phyloP scores from a whole-genome alignment of 2,888 invertebrate genomes.

The Synergus japonicus region DNA sequence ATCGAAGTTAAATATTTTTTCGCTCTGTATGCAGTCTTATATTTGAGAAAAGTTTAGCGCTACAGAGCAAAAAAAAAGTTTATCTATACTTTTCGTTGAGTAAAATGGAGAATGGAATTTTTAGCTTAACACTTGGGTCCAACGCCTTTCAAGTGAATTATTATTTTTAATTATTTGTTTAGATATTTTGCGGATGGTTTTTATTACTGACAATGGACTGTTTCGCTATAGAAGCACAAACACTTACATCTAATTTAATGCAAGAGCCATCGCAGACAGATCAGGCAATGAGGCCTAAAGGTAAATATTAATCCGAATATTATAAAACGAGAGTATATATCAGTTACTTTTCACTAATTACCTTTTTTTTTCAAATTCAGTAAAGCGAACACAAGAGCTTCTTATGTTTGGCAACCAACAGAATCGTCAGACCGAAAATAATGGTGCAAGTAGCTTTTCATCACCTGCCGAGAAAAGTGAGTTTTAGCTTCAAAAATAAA shows the following conservation, averaged over 20 bases:
- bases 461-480: conserved; percentile 68
- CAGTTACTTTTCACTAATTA: too few relatives aligned
- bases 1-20: too few relatives aligned
- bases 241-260: conserved; percentile 50
- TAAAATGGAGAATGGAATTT: too few relatives aligned
- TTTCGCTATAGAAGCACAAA: background rate
- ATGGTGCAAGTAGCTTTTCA: conserved; percentile 54
- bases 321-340: conserved; percentile 5
- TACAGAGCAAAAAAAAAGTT: too few relatives aligned
- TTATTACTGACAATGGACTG: background rate
- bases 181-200: conserved; percentile 3
- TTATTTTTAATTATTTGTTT: background rate
- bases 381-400: conserved; percentile 75
- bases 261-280: conserved; percentile 70
- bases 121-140: too few relatives aligned
- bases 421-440: conserved; percentile 65
- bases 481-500: conserved; percentile 25
- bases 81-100: too few relatives aligned
- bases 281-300: conserved; percentile 69
- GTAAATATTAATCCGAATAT: conserved; percentile 55
- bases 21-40: too few relatives aligned
- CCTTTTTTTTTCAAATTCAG: conserved; percentile 56
- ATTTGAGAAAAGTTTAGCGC: too few relatives aligned
- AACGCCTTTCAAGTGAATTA: too few relatives aligned
- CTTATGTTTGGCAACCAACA: conserved; percentile 77